Conservation (phyloP, 2,113 vertebrate species). For the Dendrocopos noguchii region DNA sequence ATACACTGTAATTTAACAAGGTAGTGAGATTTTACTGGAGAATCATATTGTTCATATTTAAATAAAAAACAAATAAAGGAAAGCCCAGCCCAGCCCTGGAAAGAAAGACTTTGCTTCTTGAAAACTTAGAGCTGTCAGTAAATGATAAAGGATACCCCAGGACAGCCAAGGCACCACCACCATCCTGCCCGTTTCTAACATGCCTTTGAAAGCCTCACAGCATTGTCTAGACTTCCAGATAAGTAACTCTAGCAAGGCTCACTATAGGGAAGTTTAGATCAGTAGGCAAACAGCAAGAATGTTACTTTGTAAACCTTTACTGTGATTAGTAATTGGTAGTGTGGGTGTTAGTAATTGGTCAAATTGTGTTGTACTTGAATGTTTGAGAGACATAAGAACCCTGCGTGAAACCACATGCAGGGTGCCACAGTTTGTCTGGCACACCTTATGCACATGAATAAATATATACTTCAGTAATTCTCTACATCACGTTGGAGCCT, state of each 20-base stretch:
- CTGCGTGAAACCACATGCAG: neutral
- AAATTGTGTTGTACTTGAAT: neutral
- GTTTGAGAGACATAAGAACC: neutral
- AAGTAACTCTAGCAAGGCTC: neutral
- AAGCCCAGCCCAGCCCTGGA: neutral
- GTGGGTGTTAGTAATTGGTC: neutral
- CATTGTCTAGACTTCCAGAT: neutral
- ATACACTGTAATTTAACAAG: neutral
- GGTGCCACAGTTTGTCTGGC: neutral
- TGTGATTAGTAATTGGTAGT: neutral
- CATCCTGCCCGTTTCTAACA: neutral
- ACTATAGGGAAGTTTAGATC: neutral
- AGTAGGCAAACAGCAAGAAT: neutral
- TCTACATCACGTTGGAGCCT: accelerated
- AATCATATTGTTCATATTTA: neutral
- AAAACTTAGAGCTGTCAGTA: neutral
- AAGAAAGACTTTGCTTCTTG: neutral
- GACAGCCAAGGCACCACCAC: neutral
- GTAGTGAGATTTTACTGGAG: neutral
- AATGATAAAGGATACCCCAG: neutral
- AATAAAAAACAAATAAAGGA: neutral
- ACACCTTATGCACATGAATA: neutral
- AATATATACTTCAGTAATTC: neutral
- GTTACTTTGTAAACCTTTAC: neutral
- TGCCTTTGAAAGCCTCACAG: neutral